A percentile compares a stretch with the other conserved stretches of the same genome.
Evolutionary conservation across 2,888 invertebrate species (phyloP).

Genomic region (Amblyjoppa fuscipennis): DNA sequence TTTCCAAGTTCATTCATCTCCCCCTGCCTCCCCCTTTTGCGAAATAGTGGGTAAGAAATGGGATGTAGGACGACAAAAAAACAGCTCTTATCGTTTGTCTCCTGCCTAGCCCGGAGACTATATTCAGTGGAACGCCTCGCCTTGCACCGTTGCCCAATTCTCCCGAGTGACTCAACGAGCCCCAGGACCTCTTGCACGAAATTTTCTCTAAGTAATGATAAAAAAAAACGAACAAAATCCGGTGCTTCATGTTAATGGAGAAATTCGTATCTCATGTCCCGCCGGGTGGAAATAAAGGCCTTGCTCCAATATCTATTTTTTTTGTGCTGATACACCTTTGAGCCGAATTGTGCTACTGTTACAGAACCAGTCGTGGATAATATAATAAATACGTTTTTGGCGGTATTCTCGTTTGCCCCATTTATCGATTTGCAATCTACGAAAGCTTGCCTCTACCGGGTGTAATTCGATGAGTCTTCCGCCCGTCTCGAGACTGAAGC

Average conservation of each 20-base stretch:
- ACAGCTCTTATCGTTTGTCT: not conserved
- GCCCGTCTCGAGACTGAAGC: too few relatives aligned
- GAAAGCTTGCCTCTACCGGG: too few relatives aligned
- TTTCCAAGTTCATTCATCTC: constrained; percentile 7
- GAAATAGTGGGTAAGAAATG: not conserved
- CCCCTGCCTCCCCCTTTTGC: not conserved
- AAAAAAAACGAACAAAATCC: not conserved
- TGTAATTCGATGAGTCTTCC: too few relatives aligned
- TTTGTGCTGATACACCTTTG: not conserved
- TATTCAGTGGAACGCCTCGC: not conserved
- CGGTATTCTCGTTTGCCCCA: too few relatives aligned
- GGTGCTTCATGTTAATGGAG: not conserved
- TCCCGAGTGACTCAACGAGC: not conserved
- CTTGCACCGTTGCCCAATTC: not conserved
- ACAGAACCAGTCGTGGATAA: not conserved
- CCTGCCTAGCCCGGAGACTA: not conserved
- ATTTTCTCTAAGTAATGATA: constrained; percentile 10
- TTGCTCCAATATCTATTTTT: not conserved
- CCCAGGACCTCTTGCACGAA: not conserved
- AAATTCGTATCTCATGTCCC: constrained; percentile 7
- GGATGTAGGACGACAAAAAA: not conserved
- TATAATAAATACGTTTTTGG: not conserved
- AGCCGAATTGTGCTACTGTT: not conserved
- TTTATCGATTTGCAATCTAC: not conserved
- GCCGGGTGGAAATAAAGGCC: not conserved